A percentile compares a stretch with the other conserved stretches of the same genome.
Evolutionary conservation across 2,797 vertebrate genomes (phyloP).

Genomic region (Okamejei kenojei): DNA sequence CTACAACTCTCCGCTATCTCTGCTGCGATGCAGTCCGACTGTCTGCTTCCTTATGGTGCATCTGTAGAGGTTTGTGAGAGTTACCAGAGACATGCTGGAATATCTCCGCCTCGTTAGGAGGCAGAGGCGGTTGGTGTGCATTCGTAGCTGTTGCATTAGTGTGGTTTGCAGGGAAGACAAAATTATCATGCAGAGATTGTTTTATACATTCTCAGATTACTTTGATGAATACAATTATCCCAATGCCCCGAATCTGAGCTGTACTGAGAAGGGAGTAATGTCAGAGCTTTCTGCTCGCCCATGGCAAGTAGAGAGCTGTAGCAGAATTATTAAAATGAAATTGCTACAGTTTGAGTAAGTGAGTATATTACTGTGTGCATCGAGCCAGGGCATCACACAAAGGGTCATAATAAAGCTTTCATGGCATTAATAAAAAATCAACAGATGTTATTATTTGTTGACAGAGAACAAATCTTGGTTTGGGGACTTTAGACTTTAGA

Average conservation of each 20-base stretch:
- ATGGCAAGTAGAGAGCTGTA: no score
- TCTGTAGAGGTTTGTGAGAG: no score
- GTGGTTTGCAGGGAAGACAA: no score
- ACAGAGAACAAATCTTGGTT: not conserved
- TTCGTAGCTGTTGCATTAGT: no score
- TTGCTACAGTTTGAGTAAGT: not conserved
- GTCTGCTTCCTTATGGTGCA: no score
- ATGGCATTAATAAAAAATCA: not conserved
- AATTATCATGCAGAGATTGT: not conserved
- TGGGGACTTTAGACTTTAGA: no score
- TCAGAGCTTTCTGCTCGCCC: not conserved
- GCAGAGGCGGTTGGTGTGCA: no score
- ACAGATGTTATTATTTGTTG: not conserved
- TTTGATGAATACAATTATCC: not conserved
- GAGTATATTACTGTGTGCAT: not conserved
- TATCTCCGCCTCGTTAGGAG: no score
- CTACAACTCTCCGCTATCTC: no score
- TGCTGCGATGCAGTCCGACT: no score
- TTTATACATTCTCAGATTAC: no score
- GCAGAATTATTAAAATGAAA: not conserved
- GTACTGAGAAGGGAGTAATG: not conserved
- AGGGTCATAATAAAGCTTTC: not conserved
- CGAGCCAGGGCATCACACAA: not conserved
- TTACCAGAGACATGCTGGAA: no score
- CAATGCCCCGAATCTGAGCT: not conserved